A percentile compares a stretch with the other conserved stretches of the same genome.
Conservation (phyloP, 2,113 vertebrate species). For the Hemibagrus wyckioides region DNA sequence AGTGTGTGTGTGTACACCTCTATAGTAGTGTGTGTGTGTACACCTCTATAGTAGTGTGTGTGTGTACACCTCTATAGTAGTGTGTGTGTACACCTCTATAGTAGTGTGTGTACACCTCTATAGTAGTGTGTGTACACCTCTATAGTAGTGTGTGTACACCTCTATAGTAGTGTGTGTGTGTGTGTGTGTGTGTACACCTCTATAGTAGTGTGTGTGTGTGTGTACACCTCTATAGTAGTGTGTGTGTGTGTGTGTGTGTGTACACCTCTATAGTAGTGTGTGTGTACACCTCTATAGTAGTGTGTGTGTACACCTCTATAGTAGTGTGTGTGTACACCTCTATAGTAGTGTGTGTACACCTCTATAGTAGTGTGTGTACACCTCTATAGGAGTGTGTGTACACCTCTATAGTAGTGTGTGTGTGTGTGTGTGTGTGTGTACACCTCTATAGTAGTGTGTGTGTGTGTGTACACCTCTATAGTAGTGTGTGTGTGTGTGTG, state of each 20-base stretch:
- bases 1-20: neutral
- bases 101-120: neutral
- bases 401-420: neutral
- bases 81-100: no score
- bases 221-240: neutral
- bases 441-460: conserved; percentile 92
- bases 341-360: conserved; percentile 43
- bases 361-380: conserved; percentile 64
- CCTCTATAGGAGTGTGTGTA: conserved; percentile 87
- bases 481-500: conserved; percentile 97
- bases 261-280: neutral
- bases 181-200: neutral
- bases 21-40: no score
- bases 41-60: no score
- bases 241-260: neutral
- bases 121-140: neutral
- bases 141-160: neutral
- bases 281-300: neutral
- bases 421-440: no score
- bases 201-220: neutral
- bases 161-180: neutral
- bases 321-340: neutral
- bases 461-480: conserved; percentile 89
- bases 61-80: neutral
- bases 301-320: neutral